Evolutionary conservation across 2,113 vertebrate genomes (phyloP).

Genomic region (Diadophis punctatus): DNA sequence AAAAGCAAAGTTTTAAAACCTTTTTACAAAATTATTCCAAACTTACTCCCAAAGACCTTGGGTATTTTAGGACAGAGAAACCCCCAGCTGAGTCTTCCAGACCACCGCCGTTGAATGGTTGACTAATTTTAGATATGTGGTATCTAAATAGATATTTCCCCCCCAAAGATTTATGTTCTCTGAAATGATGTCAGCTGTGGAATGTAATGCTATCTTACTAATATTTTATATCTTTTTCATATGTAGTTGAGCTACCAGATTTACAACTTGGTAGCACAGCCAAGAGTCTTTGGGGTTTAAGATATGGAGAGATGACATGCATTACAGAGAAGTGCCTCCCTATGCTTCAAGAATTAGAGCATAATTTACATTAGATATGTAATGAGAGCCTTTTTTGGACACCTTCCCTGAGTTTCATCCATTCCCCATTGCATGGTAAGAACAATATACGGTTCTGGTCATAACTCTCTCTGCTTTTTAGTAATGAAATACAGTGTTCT

Average conservation of each 20-base stretch:
- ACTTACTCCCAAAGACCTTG: background rate
- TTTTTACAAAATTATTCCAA: background rate
- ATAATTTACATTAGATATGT: background rate
- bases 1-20: background rate
- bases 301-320: background rate
- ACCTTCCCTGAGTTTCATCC: background rate
- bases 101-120: background rate
- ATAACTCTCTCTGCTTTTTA: background rate
- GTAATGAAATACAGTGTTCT: background rate
- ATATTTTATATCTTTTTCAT: background rate
- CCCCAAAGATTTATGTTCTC: background rate
- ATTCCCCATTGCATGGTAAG: background rate
- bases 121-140: slow-evolving; percentile 16
- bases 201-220: background rate
- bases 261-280: background rate
- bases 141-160: background rate
- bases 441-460: background rate
- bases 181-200: background rate
- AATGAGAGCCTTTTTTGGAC: background rate
- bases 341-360: background rate
- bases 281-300: slow-evolving; percentile 4
- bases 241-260: background rate
- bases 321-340: background rate
- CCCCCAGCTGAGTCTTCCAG: slow-evolving; percentile 47
- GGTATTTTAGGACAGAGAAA: slow-evolving; percentile 36